A percentile compares a stretch with the other conserved stretches of the same genome.
These are phyloP conservation scores for Euplexia lucipara DNA, from an alignment of 2,888 invertebrate species.

Conservation along the genomic window DNA sequence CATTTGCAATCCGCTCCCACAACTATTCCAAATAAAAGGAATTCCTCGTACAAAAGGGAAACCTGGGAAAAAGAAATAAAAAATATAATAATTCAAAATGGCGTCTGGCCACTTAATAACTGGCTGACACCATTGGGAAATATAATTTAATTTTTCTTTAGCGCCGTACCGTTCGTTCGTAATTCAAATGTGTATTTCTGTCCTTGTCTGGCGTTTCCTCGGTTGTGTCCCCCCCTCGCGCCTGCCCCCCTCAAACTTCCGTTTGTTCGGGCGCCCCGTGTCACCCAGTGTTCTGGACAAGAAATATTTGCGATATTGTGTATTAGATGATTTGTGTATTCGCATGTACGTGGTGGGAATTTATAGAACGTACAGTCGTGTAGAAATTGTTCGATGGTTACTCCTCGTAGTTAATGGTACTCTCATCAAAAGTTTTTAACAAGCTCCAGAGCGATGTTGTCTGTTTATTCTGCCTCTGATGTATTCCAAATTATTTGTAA, in stretches of 20 bases:
- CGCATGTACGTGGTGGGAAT: constrained; percentile 82
- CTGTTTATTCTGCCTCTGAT: constrained; percentile 52
- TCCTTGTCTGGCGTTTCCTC: constrained; percentile 81
- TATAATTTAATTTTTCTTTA: constrained; percentile 91
- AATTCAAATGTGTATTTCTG: constrained; percentile 64
- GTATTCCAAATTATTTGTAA: constrained; percentile 48
- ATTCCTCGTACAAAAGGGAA: constrained; percentile 86
- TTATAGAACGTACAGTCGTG: constrained; percentile 74
- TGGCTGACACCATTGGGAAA: constrained; percentile 91
- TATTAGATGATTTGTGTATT: constrained; percentile 89
- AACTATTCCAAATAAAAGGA: constrained; percentile 89
- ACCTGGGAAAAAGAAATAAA: constrained; percentile 87
- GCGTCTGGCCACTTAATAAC: constrained; percentile 91
- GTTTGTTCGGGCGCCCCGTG: constrained; percentile 82
- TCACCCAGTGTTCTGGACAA: constrained; percentile 87
- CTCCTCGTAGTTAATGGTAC: constrained; percentile 59
- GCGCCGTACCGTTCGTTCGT: constrained; percentile 74
- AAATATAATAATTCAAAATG: constrained; percentile 91
- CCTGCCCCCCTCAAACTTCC: constrained; percentile 76
- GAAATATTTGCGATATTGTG: constrained; percentile 90
- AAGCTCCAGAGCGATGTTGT: constrained; percentile 54
- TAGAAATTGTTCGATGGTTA: constrained; percentile 66
- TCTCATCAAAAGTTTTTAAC: constrained; percentile 67
- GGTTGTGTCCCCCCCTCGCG: constrained; percentile 73
- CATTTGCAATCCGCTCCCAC: constrained; percentile 83